Conservation (phyloP, 2,797 vertebrate genomes). For the Spheniscus humboldti region DNA sequence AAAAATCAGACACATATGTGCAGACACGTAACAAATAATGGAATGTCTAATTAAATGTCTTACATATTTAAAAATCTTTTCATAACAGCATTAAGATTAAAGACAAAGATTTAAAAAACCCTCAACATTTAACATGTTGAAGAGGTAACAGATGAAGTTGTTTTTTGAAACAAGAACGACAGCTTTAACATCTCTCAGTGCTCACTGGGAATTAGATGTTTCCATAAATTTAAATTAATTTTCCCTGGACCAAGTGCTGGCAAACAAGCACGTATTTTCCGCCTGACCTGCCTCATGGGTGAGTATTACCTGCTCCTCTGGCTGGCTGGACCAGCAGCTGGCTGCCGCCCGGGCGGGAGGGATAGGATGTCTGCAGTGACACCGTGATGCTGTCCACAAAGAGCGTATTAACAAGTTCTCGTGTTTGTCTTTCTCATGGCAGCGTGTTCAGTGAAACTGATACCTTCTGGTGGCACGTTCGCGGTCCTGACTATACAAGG, state of each 20-base stretch:
- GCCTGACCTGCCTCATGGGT: not conserved
- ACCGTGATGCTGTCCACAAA: accelerated
- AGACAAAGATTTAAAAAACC: accelerated
- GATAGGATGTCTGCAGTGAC: not conserved
- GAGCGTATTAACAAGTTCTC: accelerated
- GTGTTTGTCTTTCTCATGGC: not conserved
- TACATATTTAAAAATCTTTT: not conserved
- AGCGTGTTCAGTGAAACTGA: not conserved
- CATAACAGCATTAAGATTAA: not conserved
- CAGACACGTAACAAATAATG: not conserved
- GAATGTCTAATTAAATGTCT: not conserved
- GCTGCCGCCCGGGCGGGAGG: accelerated
- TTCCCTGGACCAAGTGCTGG: not conserved
- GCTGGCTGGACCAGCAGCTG: not conserved
- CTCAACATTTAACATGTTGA: not conserved
- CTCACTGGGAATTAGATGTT: not conserved
- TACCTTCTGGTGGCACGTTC: not conserved
- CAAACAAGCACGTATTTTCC: not conserved
- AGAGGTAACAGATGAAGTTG: not conserved
- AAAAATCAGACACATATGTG: not conserved
- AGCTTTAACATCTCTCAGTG: not conserved
- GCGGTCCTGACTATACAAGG: accelerated
- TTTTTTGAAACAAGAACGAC: not conserved
- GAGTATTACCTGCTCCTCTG: not conserved
- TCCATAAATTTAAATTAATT: not conserved